Evolutionary conservation across 2,888 invertebrate genomes (phyloP).

Genomic region (Papilio elwesi): DNA sequence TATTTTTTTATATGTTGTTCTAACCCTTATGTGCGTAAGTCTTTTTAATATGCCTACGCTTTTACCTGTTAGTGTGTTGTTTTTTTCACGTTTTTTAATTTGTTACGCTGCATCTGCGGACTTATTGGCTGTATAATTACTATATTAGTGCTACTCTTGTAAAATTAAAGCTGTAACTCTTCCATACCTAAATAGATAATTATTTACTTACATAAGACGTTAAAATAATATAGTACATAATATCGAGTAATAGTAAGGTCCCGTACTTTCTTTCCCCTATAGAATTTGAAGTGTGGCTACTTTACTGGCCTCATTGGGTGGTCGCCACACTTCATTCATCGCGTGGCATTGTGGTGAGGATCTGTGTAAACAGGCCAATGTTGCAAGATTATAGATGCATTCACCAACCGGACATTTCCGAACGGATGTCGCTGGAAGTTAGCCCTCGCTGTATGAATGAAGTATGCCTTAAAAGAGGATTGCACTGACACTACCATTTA

Average conservation of each 20-base stretch:
- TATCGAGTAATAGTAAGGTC: background rate
- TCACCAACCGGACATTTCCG: slow-evolving; percentile 69
- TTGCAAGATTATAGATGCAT: slow-evolving; percentile 48
- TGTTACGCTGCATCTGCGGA: too few relatives aligned
- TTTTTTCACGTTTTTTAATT: too few relatives aligned
- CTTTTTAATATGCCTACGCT: too few relatives aligned
- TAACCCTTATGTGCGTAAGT: too few relatives aligned
- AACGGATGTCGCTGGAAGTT: slow-evolving; percentile 64
- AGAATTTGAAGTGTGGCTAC: slow-evolving; percentile 57
- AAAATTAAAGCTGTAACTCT: too few relatives aligned
- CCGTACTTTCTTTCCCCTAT: slow-evolving; percentile 58
- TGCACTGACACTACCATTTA: background rate
- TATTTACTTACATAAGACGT: too few relatives aligned
- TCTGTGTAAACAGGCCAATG: slow-evolving; percentile 68
- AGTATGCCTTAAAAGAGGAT: slow-evolving; percentile 22
- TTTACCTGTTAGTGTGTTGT: too few relatives aligned
- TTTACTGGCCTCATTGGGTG: slow-evolving; percentile 74
- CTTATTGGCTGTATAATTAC: too few relatives aligned
- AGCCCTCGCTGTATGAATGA: slow-evolving; percentile 39
- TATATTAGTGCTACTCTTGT: too few relatives aligned
- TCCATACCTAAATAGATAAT: too few relatives aligned
- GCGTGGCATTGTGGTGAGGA: slow-evolving; percentile 56
- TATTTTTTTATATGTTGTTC: too few relatives aligned
- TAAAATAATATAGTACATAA: too few relatives aligned
- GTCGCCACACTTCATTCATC: slow-evolving; percentile 65